phyloP scores from a whole-genome alignment of 92 coral and sea anemone species.

The Heteractis magnifica region DNA sequence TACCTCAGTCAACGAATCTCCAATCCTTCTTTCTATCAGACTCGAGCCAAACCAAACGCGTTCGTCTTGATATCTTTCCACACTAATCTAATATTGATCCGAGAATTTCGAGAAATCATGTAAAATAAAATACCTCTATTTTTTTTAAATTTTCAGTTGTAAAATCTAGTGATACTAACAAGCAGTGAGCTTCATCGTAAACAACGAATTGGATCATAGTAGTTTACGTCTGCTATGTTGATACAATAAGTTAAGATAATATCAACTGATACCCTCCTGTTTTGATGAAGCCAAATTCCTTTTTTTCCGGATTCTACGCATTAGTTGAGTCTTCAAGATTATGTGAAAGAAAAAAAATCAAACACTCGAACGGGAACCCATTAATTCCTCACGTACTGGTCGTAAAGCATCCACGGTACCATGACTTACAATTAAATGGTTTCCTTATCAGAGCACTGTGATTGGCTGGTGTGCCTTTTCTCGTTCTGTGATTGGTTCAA shows the following conservation, averaged over 20 bases:
- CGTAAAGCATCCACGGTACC: background rate
- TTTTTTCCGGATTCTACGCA: slow-evolving; percentile 15
- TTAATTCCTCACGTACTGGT: no score
- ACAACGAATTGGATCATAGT: no score
- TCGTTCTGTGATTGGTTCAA: background rate
- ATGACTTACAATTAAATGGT: background rate
- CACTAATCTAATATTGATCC: background rate
- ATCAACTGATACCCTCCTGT: background rate
- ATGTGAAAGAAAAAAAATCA: background rate
- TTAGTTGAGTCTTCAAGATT: slow-evolving; percentile 28
- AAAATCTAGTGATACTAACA: background rate
- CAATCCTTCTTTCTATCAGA: background rate
- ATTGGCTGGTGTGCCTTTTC: background rate
- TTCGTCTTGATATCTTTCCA: background rate
- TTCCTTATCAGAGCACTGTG: background rate
- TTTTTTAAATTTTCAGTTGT: background rate
- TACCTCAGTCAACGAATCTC: background rate
- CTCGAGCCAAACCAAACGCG: background rate
- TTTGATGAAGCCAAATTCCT: slow-evolving; percentile 18
- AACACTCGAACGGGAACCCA: no score
- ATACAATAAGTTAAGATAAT: no score
- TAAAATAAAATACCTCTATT: no score
- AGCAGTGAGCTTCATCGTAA: no score
- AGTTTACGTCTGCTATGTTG: background rate
- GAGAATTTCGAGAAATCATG: no score